Conservation (phyloP, 2,797 vertebrate species). For the Cheirogaleus major region DNA sequence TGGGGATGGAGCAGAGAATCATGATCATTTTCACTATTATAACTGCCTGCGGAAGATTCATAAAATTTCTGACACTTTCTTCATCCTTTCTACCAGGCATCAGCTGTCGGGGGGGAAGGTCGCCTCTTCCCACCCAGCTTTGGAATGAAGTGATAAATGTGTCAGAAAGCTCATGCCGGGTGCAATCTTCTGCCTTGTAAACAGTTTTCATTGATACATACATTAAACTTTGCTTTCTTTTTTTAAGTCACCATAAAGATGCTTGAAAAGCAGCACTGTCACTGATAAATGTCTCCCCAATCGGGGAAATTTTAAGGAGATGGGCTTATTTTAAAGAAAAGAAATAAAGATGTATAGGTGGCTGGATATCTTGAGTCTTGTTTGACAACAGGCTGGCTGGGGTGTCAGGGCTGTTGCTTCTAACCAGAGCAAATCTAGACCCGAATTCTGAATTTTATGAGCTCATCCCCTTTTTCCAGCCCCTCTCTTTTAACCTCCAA, state of each 20-base stretch:
- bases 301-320: slow-evolving; percentile 33
- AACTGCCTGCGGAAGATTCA: slow-evolving; percentile 58
- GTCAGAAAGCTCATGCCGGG: slow-evolving; percentile 64
- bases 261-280: slow-evolving; percentile 45
- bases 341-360: neutral
- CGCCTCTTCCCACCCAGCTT: slow-evolving; percentile 53
- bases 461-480: neutral
- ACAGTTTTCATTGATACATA: slow-evolving; percentile 70
- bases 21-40: slow-evolving; percentile 62
- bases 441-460: neutral
- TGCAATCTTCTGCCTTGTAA: slow-evolving; percentile 59
- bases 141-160: slow-evolving; percentile 73
- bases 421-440: neutral
- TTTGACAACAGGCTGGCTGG: neutral
- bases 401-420: neutral
- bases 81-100: slow-evolving; percentile 67
- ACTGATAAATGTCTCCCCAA: slow-evolving; percentile 55
- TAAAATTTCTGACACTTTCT: slow-evolving; percentile 57
- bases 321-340: neutral
- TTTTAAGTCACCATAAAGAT: slow-evolving; percentile 46
- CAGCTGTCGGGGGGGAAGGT: slow-evolving; percentile 70
- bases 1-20: slow-evolving; percentile 43
- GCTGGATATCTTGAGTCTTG: neutral
- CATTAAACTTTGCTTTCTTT: slow-evolving; percentile 49
- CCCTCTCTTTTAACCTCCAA: neutral